These are phyloP conservation scores for Yasuhikotakia modesta DNA, from an alignment of 2,797 vertebrate species.

Conservation along the genomic window DNA sequence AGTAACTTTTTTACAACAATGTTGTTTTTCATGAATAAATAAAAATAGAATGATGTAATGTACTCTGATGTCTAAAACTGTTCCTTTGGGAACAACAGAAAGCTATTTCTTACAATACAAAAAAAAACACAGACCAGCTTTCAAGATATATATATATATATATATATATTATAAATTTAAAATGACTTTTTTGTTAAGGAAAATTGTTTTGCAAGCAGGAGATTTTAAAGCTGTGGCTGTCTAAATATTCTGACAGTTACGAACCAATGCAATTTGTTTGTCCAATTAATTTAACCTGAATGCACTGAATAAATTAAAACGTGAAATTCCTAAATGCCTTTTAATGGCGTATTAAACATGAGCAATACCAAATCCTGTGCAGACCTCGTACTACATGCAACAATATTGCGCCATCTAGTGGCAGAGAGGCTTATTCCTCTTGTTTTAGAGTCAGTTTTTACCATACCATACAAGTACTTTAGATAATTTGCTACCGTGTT, in stretches of 20 bases:
- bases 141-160: too few species aligned
- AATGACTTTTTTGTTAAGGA: conserved; percentile 77
- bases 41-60: conserved; percentile 83
- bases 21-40: conserved; percentile 82
- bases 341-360: conserved; percentile 6
- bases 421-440: conserved; percentile 13
- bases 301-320: conserved; percentile 15
- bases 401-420: conserved; percentile 35
- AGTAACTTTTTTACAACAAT: conserved; percentile 80
- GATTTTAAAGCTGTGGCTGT: conserved; percentile 77
- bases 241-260: conserved; percentile 60
- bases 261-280: neutral
- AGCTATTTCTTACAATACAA: conserved; percentile 77
- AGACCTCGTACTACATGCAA: conserved; percentile 37
- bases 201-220: conserved; percentile 68
- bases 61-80: conserved; percentile 79
- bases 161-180: conserved; percentile 78
- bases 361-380: conserved; percentile 12
- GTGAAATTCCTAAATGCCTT: conserved; percentile 28
- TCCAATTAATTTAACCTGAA: conserved; percentile 9
- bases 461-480: neutral
- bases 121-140: conserved; percentile 81
- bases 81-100: conserved; percentile 76
- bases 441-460: neutral
- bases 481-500: conserved; percentile 27